Evolutionary conservation across 2,888 invertebrate species (phyloP).

Genomic region (Seladonia tumulorum): DNA sequence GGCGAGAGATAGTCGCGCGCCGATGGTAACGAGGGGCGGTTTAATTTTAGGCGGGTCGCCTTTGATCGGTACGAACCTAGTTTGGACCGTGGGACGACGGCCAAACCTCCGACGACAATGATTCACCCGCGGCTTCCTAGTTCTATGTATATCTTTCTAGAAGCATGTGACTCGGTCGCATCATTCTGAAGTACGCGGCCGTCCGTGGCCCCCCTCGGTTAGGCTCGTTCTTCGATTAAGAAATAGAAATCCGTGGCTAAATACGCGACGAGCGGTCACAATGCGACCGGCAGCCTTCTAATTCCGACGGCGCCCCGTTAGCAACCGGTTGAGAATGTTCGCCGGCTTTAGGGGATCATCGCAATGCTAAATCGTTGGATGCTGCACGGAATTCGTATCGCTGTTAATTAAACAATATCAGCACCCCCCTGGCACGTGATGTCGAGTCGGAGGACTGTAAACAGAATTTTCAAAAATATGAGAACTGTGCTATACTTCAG

Average conservation of each 20-base stretch:
- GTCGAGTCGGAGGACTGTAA: too few relatives aligned
- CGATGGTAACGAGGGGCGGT: slow-evolving; percentile 56
- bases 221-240: slow-evolving; percentile 22
- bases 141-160: slow-evolving; percentile 77
- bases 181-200: slow-evolving; percentile 51
- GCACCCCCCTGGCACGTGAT: too few relatives aligned
- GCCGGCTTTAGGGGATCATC: background rate
- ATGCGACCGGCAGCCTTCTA: background rate
- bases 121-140: slow-evolving; percentile 80
- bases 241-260: slow-evolving; percentile 33
- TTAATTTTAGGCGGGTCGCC: slow-evolving; percentile 77
- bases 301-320: slow-evolving; percentile 1
- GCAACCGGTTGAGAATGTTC: background rate
- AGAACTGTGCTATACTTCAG: too few relatives aligned
- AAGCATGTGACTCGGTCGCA: slow-evolving; percentile 72
- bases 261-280: slow-evolving; percentile 7
- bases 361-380: background rate
- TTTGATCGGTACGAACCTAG: slow-evolving; percentile 80
- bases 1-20: background rate
- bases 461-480: too few relatives aligned
- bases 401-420: background rate
- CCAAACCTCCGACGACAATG: slow-evolving; percentile 79
- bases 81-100: slow-evolving; percentile 80
- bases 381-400: background rate
- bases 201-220: background rate